Evolutionary conservation across 2,113 vertebrate species (phyloP).

Genomic region (Tricholaema leucomelas): DNA sequence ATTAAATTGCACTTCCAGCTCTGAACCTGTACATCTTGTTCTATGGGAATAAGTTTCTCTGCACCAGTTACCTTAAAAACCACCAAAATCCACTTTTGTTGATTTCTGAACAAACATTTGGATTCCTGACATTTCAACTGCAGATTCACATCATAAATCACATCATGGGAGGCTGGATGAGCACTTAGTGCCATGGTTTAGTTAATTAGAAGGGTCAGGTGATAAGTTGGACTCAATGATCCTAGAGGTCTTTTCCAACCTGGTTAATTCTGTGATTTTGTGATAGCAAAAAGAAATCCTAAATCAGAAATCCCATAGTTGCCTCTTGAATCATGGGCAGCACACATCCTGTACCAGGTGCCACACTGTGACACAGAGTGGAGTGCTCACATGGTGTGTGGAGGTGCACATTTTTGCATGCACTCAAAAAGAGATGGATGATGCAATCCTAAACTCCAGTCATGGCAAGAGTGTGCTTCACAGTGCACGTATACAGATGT

Average conservation of each 20-base stretch:
- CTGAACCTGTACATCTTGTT: neutral
- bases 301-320: neutral
- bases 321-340: neutral
- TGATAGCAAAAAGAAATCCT: neutral
- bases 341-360: neutral
- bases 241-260: too few species aligned
- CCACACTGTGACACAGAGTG: neutral
- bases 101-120: neutral
- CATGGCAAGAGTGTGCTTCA: neutral
- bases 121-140: neutral
- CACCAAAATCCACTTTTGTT: neutral
- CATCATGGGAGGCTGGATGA: too few species aligned
- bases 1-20: neutral
- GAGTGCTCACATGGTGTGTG: neutral
- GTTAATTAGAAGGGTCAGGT: too few species aligned
- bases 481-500: neutral
- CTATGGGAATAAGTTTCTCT: rapidly evolving
- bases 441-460: neutral
- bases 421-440: neutral
- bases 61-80: neutral
- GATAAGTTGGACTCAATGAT: too few species aligned
- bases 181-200: too few species aligned
- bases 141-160: neutral
- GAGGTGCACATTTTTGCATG: neutral
- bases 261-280: too few species aligned